Conservation (phyloP, 2,113 vertebrate species). For the Puffinus mauretanicus region DNA sequence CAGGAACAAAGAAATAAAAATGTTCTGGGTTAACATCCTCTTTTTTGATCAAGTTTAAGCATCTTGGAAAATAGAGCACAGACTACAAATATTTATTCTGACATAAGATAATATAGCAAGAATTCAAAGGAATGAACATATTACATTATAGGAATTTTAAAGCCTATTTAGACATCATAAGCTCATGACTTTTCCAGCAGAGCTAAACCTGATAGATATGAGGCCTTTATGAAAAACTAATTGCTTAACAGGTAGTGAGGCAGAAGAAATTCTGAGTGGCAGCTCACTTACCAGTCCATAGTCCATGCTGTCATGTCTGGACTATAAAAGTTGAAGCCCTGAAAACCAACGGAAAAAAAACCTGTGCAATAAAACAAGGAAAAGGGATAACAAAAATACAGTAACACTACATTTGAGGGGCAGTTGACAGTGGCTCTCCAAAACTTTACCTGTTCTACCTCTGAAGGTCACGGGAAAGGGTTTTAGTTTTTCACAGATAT, state of each 20-base stretch:
- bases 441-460: not conserved
- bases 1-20: conserved; percentile 4
- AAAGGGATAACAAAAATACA: not conserved
- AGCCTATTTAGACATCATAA: not conserved
- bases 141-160: not conserved
- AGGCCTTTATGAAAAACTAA: not conserved
- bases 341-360: not conserved
- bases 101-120: not conserved
- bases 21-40: not conserved
- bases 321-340: not conserved
- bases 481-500: not conserved
- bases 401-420: not conserved
- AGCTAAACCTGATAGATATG: not conserved
- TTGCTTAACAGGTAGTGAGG: not conserved
- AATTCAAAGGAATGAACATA: not conserved
- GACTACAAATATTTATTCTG: not conserved
- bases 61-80: not conserved
- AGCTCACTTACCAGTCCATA: not conserved
- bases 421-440: not conserved
- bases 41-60: not conserved
- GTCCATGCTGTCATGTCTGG: not conserved
- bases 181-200: not conserved
- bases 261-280: not conserved
- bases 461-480: not conserved
- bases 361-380: not conserved